Evolutionary conservation across 53 echinoderm and acorn worm species (phyloP), one percentile per base, ranked within the genome.

Genomic region (Astropecten irregularis): DNA sequence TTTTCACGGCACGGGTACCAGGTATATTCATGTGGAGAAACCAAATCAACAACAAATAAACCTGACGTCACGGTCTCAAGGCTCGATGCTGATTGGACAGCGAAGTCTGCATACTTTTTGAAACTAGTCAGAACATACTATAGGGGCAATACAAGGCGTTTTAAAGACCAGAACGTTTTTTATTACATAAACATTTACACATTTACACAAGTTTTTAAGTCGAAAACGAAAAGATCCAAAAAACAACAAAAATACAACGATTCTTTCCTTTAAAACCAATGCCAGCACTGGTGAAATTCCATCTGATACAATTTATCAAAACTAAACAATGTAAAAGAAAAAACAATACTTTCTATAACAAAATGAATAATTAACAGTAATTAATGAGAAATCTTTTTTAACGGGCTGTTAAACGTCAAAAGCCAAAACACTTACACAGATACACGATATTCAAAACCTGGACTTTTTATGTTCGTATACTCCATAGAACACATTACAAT

Each of bases 101-200:
- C n/a, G n/a, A n/a, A n/a, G n/a, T n/a, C n/a, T n/a, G n/a, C n/a
- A n/a, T n/a, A n/a, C n/a, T n/a, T n/a, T n/a, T n/a, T n/a, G n/a
- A n/a, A n/a, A n/a, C n/a, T n/a, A n/a, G n/a, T n/a, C n/a, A n/a
- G n/a, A n/a, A n/a, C n/a, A n/a, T n/a, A n/a, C n/a, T n/a, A n/a
- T n/a, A 9, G 76, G 62, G 79, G 74, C 56, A 49, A 38, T 61
- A 19, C 79, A 79, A 79, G 79, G 79, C 62, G 32, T 61, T 11
- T 18, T 8, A 46, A 31, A 61, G 26, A 76, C 30, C 38, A 46
- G 3, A 34, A 56, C 46, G 19, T 30, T 76, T 30, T 58, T 57
- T 60, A 3, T 27, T 47, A 79, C 61, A 61, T 22, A 38, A 61
- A 42, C 44, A 49, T 74, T 37, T 79, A 79, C 79, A 79, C 42